Percentiles rank a stretch among this genome's conserved stretches.
Evolutionary conservation across 2,797 vertebrate species (phyloP).

Genomic region (Ceryle rudis): DNA sequence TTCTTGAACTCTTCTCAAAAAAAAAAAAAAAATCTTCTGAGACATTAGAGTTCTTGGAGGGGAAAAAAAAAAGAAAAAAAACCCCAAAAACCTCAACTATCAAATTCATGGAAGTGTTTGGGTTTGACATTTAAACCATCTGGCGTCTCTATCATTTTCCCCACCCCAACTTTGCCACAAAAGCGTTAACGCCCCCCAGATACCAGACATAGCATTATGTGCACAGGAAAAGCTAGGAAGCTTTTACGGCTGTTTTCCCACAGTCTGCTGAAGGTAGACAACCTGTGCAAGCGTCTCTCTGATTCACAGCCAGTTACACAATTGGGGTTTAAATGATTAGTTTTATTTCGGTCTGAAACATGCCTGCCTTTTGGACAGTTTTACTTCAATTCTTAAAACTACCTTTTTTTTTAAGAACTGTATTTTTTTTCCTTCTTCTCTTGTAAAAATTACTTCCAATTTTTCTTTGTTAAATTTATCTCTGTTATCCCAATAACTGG

Average conservation of each 20-base stretch:
- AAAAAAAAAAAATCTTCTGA: background rate
- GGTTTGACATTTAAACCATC: background rate
- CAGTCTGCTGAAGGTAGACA: background rate
- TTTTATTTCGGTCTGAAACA: background rate
- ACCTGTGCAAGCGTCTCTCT: background rate
- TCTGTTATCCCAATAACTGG: background rate
- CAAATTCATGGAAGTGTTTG: background rate
- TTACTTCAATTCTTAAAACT: background rate
- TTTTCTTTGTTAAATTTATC: background rate
- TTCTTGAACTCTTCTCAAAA: background rate
- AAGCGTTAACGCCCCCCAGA: background rate
- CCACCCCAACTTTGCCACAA: background rate
- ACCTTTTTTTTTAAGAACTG: background rate
- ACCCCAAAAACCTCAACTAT: background rate
- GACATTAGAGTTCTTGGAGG: background rate
- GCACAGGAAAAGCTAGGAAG: background rate
- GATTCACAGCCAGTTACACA: background rate
- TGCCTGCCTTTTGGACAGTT: background rate
- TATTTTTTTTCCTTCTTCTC: background rate
- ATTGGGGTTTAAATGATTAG: background rate
- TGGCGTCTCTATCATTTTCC: background rate
- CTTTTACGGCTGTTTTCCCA: background rate
- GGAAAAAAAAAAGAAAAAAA: background rate
- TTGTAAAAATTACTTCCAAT: background rate
- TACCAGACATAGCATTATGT: accelerated